phyloP scores from a whole-genome alignment of 2,797 vertebrate species.

The Margarornis squamiger region DNA sequence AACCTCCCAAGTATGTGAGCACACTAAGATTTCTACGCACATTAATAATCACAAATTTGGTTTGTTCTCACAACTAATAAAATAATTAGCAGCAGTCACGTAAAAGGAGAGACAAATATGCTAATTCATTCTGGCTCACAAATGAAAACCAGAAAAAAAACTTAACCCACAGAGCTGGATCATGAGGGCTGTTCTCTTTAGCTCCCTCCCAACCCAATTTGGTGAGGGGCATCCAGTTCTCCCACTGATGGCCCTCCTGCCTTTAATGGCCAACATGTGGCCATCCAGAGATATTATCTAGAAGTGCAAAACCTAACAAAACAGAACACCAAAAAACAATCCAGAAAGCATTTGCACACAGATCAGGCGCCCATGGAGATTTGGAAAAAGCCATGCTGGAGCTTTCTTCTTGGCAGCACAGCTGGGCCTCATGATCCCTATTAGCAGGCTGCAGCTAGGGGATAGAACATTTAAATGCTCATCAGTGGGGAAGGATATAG shows the following conservation, averaged over 20 bases:
- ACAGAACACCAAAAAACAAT: background rate
- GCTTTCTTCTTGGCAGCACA: background rate
- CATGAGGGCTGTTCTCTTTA: background rate
- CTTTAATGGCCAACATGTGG: background rate
- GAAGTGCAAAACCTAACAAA: background rate
- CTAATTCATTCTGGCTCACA: constrained; percentile 3
- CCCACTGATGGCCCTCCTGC: background rate
- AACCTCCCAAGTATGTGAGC: background rate
- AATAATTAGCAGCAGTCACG: background rate
- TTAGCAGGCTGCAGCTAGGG: background rate
- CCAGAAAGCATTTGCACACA: background rate
- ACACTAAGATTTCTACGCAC: background rate
- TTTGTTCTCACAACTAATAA: constrained; percentile 4
- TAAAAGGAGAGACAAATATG: background rate
- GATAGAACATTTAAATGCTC: background rate
- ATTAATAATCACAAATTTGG: background rate
- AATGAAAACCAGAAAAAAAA: background rate
- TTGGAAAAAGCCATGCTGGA: background rate
- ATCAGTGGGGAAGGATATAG: background rate
- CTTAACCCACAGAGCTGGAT: background rate
- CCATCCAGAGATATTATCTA: background rate
- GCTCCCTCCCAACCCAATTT: background rate
- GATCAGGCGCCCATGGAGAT: background rate
- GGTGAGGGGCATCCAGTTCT: background rate
- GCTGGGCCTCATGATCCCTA: background rate